phyloP scores from a whole-genome alignment of 2,888 invertebrate genomes.

The Trissolcus brochymenae region DNA sequence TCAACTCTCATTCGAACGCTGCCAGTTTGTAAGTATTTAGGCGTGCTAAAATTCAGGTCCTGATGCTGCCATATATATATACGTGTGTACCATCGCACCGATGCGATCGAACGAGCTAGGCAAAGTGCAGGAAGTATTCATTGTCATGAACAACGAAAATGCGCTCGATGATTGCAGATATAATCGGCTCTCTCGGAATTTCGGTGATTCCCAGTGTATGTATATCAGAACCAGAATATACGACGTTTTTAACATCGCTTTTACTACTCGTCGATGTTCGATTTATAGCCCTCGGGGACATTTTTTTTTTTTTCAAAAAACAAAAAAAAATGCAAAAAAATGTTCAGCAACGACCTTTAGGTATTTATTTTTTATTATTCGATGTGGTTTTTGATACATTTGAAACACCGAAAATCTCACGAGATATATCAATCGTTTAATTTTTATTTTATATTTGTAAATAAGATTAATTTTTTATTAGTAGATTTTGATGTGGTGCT shows the following conservation, averaged over 20 bases:
- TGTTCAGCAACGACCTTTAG: too few species aligned
- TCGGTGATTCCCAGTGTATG: constrained; percentile 38
- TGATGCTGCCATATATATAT: constrained; percentile 15
- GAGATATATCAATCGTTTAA: too few species aligned
- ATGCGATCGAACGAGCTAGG: constrained; percentile 54
- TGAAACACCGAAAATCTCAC: too few species aligned
- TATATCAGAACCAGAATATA: constrained; percentile 29
- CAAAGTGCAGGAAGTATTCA: constrained; percentile 55
- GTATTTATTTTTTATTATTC: too few species aligned
- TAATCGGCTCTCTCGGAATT: constrained; percentile 42
- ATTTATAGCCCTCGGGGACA: not conserved
- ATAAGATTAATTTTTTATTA: too few species aligned
- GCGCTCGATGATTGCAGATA: constrained; percentile 53
- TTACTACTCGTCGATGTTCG: constrained; percentile 11
- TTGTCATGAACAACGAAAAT: constrained; percentile 55
- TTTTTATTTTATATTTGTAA: too few species aligned
- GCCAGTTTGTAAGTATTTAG: constrained; percentile 53
- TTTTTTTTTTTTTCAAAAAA: too few species aligned
- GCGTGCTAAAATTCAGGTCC: constrained; percentile 46
- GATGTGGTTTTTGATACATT: too few species aligned
- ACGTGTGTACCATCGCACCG: constrained; percentile 34
- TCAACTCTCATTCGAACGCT: constrained; percentile 29
- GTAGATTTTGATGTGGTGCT: too few species aligned
- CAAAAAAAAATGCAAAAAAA: too few species aligned
- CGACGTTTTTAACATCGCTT: constrained; percentile 24